phyloP scores from a whole-genome alignment of 2,797 vertebrate species.

The Cossypha heuglini region DNA sequence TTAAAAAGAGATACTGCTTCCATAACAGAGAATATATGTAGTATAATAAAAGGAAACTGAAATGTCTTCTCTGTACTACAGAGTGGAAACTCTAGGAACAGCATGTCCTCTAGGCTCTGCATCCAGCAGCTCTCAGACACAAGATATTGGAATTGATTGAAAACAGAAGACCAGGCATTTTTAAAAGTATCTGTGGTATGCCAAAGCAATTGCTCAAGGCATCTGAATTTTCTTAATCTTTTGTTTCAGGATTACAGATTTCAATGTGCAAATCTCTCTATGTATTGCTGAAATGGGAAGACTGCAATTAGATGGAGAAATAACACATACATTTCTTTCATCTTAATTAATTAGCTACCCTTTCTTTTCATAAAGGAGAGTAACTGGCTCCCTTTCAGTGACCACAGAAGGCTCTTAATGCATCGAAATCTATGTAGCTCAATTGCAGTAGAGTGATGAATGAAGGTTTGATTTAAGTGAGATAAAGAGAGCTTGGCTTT shows the following conservation, averaged over 20 bases:
- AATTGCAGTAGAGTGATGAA: background rate
- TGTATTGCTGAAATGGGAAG: background rate
- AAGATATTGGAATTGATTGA: background rate
- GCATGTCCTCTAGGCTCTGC: background rate
- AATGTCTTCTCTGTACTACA: background rate
- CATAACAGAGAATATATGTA: background rate
- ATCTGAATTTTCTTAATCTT: background rate
- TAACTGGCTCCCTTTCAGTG: constrained; percentile 12
- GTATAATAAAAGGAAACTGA: background rate
- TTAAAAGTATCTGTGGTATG: background rate
- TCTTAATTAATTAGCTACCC: background rate
- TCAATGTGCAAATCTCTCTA: background rate
- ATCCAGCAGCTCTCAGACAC: background rate
- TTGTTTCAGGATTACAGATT: background rate
- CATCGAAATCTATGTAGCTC: background rate
- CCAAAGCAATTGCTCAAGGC: background rate
- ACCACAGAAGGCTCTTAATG: background rate
- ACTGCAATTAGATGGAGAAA: background rate
- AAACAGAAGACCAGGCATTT: background rate
- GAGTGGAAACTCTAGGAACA: background rate
- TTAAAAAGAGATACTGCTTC: background rate
- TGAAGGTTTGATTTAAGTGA: background rate
- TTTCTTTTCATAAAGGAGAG: background rate
- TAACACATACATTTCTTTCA: background rate
- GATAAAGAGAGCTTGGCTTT: constrained; percentile 7